Evolutionary conservation across 2,113 vertebrate species (phyloP), one percentile per base, ranked within the genome.

Genomic region (Neotoma lepida): DNA sequence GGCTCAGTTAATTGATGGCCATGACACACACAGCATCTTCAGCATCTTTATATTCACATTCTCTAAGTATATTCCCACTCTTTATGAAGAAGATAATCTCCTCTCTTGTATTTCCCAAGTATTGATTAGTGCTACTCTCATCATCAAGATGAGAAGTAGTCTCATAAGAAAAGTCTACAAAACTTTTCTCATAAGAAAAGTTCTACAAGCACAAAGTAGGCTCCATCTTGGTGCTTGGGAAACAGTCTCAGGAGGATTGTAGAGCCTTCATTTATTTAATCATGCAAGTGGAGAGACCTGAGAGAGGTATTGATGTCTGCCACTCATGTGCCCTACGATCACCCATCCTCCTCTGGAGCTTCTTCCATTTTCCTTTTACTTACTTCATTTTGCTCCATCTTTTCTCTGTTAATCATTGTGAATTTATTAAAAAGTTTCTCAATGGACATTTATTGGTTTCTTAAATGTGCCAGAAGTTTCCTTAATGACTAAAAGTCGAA

Each of bases 311-410:
- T 30, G 46, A 2, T 12, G 2, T 70, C 49, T 28, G 8, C 24
- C 15, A 8, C 18, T 35, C 4, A 0, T 0, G 8, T 6, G 13
- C 20, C 63, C 2, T 13, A 1, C 0, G 3, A 22, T 24, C 41
- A 26, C 39, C 10, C 0, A 9, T 18, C 46, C 20, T 51, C 54
- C 24, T 35, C 14, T 61, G 26, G 6, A 28, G 1, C n/a, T 2
- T 13, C 9, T 54, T 74, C 49, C 24, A 64, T 41, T 44, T 81
- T 51, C 22, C 13, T 49, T 63, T 87, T 41, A 63, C 12, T 94
- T 78, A 54, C 22, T 92, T 51, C 4, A 20, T 93, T 77, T 30
- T 22, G 1, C 20, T 10, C 9, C 46, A 82, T 51, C 46, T 87
- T 82, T 85, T 54, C 41, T 86, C 87, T 87, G 63, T 18, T 39